phyloP scores from a whole-genome alignment of 2,888 invertebrate species.

The Caenorhabditis sp. region DNA sequence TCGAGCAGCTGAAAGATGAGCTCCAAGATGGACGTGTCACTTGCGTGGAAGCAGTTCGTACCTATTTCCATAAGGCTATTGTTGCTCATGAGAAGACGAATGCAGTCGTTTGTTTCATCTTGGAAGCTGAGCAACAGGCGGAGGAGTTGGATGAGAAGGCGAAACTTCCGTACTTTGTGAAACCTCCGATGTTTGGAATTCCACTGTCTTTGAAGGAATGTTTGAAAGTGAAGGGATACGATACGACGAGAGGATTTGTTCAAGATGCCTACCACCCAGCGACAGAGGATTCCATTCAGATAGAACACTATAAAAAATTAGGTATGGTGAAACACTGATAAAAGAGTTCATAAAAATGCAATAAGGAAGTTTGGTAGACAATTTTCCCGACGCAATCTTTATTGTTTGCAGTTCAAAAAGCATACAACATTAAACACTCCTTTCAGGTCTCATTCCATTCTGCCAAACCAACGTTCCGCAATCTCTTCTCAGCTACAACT shows the following conservation, averaged over 20 bases:
- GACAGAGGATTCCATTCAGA: conserved; percentile 69
- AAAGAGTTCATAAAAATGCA: background rate
- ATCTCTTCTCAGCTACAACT: conserved; percentile 80
- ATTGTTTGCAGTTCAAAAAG: background rate
- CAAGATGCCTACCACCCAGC: conserved; percentile 78
- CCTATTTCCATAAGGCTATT: conserved; percentile 73
- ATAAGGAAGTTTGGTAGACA: conserved; percentile 40
- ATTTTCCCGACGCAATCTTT: background rate
- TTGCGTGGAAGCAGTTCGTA: conserved; percentile 71
- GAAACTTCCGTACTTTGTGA: conserved; percentile 63
- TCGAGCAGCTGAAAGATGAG: conserved; percentile 65
- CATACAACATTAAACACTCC: background rate
- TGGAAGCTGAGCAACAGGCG: conserved; percentile 76
- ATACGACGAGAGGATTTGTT: conserved; percentile 81
- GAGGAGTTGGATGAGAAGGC: conserved; percentile 74
- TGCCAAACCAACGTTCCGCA: conserved; percentile 85
- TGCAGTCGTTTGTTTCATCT: conserved; percentile 74
- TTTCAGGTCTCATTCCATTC: conserved; percentile 85
- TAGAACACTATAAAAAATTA: conserved; percentile 73
- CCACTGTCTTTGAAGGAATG: conserved; percentile 81
- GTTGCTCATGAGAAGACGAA: conserved; percentile 77
- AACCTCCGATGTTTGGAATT: conserved; percentile 79
- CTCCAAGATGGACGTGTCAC: conserved; percentile 70
- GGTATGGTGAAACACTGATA: conserved; percentile 25
- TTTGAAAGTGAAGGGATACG: conserved; percentile 78